phyloP scores from a whole-genome alignment of 1,140 invertebrate species.

The Cylas formicarius region DNA sequence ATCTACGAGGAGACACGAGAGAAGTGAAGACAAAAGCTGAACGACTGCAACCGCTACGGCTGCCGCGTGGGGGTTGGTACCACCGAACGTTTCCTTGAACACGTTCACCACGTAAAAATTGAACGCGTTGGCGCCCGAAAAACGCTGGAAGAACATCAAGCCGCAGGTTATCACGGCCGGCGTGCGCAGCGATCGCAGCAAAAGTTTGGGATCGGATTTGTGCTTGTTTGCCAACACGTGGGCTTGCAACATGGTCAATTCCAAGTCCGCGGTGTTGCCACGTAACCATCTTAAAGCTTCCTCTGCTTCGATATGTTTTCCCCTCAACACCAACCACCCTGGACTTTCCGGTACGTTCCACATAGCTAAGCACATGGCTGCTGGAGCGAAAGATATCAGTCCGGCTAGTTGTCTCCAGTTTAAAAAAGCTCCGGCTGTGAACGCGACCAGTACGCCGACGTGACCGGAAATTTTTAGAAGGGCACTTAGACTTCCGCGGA shows the following conservation, averaged over 20 bases:
- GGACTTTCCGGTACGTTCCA: conserved; percentile 78
- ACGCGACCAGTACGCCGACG: conserved; percentile 73
- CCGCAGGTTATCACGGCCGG: conserved; percentile 74
- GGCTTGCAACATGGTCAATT: conserved; percentile 58
- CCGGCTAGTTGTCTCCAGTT: conserved; percentile 75
- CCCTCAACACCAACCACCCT: conserved; percentile 65
- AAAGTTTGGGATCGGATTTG: conserved; percentile 25
- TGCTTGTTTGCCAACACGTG: conserved; percentile 52
- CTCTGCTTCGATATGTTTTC: conserved; percentile 70
- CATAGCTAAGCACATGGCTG: conserved; percentile 59
- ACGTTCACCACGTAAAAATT: conserved; percentile 76
- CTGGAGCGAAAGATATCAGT: conserved; percentile 65
- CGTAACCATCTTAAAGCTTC: conserved; percentile 68
- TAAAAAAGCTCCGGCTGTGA: conserved; percentile 70
- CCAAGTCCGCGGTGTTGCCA: conserved; percentile 66
- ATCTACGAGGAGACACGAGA: conserved; percentile 74
- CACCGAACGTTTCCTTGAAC: conserved; percentile 68
- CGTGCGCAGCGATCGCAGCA: conserved; percentile 37
- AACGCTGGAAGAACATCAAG: conserved; percentile 77
- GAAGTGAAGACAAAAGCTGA: conserved; percentile 66
- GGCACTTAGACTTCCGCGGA: conserved; percentile 76
- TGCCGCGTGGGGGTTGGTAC: conserved; percentile 73
- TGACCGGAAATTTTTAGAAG: conserved; percentile 79
- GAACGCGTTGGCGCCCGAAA: conserved; percentile 75
- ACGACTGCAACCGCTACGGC: conserved; percentile 72